Evolutionary conservation across 2,888 invertebrate species (phyloP), one percentile per base, ranked within the genome.

Genomic region (Parelbella ahira): DNA sequence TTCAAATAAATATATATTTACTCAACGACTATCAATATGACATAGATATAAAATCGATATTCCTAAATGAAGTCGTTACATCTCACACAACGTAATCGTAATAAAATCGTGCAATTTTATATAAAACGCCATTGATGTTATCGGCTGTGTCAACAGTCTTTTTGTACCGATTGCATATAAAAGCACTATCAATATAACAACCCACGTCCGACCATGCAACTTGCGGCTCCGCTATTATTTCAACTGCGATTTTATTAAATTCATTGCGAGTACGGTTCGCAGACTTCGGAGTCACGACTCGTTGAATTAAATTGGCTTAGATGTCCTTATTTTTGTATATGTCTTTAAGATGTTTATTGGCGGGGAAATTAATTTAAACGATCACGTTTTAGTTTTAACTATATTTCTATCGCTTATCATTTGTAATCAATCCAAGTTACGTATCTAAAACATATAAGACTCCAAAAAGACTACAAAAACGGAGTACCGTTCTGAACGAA

Each of bases 181-280:
- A 60, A 59, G 68, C n/a, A 58, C 75, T 67, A 78, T 77, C 74
- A 78, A 78, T 80, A 77, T 72, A 75, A 68, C 68, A 70, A 66
- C 62, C 66, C 70, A 56, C 56, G 56, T 56, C 33, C 29, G 37
- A 63, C 57, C 57, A 58, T 60, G 57, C 63, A 47, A 51, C 49
- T 56, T 58, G 63, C 64, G 55, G 55, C 63, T 65, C 62, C 65
- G 68, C 72, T 78, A 76, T 77, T 73, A 78, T 77, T 78, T 68
- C 73, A 65, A 74, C 68, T 68, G 60, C 58, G 68, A 68, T 64
- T 75, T 78, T 76, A 79, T 76, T 71, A 63, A 64, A 62, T 58
- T 70, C 63, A 65, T 68, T 69, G 66, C 63, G 57, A 50, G 39
- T 78, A 81, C 61, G 47, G 80, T 60, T 55, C 48, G 70, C 71